These are phyloP conservation scores for Gambelia wislizenii DNA, from an alignment of 2,797 vertebrate species.

Conservation along the genomic window DNA sequence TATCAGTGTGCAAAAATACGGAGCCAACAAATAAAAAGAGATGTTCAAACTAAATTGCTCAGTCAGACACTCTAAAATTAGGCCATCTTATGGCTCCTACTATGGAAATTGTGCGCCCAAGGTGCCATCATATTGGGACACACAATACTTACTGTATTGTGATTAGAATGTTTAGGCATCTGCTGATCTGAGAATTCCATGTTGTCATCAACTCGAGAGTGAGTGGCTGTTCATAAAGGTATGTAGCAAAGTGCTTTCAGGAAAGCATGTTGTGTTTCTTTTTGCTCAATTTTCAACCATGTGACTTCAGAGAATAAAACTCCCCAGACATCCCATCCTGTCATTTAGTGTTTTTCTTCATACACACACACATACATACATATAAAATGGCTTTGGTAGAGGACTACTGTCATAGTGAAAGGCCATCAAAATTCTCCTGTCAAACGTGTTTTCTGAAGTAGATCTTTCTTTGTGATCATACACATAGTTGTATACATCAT, in stretches of 20 bases:
- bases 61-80: background rate
- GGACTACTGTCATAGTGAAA: background rate
- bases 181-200: background rate
- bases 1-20: too few relatives aligned
- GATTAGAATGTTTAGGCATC: background rate
- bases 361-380: too few relatives aligned
- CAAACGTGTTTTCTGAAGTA: background rate
- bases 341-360: background rate
- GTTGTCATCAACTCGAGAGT: background rate
- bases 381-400: too few relatives aligned
- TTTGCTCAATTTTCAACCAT: background rate
- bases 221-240: background rate
- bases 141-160: background rate
- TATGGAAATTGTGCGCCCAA: background rate
- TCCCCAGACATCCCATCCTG: too few relatives aligned
- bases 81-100: background rate
- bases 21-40: background rate
- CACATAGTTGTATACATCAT: background rate
- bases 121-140: background rate
- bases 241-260: background rate
- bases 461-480: too few relatives aligned
- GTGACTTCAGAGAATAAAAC: background rate
- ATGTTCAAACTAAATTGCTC: background rate
- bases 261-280: background rate
- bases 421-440: too few relatives aligned